These are phyloP conservation scores for Nomada flava DNA, from an alignment of 2,888 invertebrate genomes.

Conservation along the genomic window DNA sequence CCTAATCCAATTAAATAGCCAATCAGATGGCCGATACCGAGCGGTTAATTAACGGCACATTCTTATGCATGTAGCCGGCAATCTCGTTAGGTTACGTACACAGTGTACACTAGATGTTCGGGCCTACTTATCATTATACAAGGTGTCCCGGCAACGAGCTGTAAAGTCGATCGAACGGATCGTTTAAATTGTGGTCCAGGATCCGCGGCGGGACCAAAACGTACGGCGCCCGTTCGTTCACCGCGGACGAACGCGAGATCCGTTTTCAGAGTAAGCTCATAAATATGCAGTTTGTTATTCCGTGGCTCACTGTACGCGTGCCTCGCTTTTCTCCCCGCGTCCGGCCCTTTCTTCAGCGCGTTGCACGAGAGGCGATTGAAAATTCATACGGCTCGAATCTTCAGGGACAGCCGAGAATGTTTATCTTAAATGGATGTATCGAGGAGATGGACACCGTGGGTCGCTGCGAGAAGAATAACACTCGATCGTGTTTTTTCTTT, in stretches of 20 bases:
- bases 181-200: neutral
- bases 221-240: constrained; percentile 7
- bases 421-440: constrained; percentile 64
- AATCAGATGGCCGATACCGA: constrained; percentile 77
- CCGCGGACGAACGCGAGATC: constrained; percentile 43
- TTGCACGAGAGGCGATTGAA: constrained; percentile 60
- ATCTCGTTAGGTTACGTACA: constrained; percentile 70
- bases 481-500: constrained; percentile 1
- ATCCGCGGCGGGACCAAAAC: constrained; percentile 24
- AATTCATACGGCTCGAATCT: constrained; percentile 63
- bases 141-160: constrained; percentile 46
- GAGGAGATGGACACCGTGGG: constrained; percentile 7
- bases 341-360: constrained; percentile 22
- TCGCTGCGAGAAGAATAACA: constrained; percentile 26
- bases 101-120: constrained; percentile 20
- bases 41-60: constrained; percentile 79
- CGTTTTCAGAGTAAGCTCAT: constrained; percentile 73
- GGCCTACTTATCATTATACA: constrained; percentile 70
- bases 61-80: constrained; percentile 76
- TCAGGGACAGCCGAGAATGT: constrained; percentile 58
- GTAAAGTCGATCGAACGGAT: neutral
- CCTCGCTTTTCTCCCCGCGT: constrained; percentile 3
- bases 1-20: constrained; percentile 80
- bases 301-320: constrained; percentile 30
- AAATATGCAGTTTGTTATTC: constrained; percentile 72